phyloP scores from a whole-genome alignment of 2,113 vertebrate genomes.

The Haemorhous mexicanus region DNA sequence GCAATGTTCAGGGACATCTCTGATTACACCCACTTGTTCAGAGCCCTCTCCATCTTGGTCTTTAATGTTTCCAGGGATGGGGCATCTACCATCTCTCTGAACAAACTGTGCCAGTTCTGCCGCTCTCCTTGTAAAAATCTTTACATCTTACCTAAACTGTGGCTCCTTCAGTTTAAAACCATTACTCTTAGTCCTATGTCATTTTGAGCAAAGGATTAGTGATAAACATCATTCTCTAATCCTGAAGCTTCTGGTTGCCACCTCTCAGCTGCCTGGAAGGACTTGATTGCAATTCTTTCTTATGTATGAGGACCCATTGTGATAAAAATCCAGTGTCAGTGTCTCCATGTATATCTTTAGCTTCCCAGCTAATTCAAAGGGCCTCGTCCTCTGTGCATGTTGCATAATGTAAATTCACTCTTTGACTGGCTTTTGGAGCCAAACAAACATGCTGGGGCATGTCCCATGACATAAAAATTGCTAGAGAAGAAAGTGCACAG shows the following conservation, averaged over 20 bases:
- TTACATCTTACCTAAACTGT: background rate
- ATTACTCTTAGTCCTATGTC: accelerated
- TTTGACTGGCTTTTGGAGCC: background rate
- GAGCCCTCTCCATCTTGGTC: background rate
- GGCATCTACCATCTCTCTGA: background rate
- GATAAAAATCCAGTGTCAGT: background rate
- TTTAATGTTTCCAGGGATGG: background rate
- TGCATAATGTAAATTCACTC: background rate
- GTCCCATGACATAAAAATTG: background rate
- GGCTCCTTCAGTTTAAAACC: background rate
- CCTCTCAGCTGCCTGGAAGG: background rate
- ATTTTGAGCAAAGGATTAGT: background rate
- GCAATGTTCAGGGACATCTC: background rate
- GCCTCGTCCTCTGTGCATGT: background rate
- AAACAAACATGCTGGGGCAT: background rate
- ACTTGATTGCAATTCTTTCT: background rate
- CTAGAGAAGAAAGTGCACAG: background rate
- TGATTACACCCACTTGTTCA: background rate
- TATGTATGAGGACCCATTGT: background rate
- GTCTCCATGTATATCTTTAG: background rate
- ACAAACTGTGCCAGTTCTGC: background rate
- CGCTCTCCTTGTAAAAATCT: background rate
- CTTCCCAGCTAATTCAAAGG: background rate
- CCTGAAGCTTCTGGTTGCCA: background rate
- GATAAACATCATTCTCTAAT: background rate